Percentiles rank a stretch among this genome's conserved stretches.
These are phyloP conservation scores for Chaetophractus vellerosus DNA, from an alignment of 2,797 vertebrate genomes.

Conservation along the genomic window DNA sequence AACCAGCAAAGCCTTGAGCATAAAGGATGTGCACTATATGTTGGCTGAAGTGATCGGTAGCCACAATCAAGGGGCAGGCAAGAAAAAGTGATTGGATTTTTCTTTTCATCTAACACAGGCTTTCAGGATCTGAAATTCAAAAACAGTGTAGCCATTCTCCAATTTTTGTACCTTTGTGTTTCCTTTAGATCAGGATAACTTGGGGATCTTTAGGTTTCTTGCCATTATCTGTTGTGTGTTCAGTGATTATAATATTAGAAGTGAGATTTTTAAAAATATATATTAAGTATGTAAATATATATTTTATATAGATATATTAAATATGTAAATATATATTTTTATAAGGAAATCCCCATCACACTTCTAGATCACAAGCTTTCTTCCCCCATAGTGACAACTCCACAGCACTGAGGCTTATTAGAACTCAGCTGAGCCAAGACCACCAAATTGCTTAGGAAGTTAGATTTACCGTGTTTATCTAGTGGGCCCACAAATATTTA, in stretches of 20 bases:
- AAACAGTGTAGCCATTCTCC: neutral
- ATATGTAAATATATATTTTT: neutral
- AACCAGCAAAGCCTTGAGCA: neutral
- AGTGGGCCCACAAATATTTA: neutral
- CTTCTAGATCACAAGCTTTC: neutral
- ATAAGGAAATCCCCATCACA: neutral
- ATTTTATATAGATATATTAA: neutral
- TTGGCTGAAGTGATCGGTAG: neutral
- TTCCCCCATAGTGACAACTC: neutral
- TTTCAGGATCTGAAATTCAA: conserved; percentile 28
- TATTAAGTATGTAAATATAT: too few relatives aligned
- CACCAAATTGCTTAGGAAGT: neutral
- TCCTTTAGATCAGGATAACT: neutral
- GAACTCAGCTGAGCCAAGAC: neutral
- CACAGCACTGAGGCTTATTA: neutral
- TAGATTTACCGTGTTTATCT: neutral
- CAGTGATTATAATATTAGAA: conserved; percentile 16
- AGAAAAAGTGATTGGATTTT: neutral
- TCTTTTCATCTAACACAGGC: neutral
- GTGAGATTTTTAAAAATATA: neutral
- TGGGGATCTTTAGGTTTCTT: neutral
- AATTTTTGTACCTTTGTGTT: neutral
- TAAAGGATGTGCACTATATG: neutral
- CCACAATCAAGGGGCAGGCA: neutral
- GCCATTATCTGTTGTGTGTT: neutral